Base-by-base conservation (phyloP, 1,140 invertebrate genomes). In the Papilio dardanus region DNA sequence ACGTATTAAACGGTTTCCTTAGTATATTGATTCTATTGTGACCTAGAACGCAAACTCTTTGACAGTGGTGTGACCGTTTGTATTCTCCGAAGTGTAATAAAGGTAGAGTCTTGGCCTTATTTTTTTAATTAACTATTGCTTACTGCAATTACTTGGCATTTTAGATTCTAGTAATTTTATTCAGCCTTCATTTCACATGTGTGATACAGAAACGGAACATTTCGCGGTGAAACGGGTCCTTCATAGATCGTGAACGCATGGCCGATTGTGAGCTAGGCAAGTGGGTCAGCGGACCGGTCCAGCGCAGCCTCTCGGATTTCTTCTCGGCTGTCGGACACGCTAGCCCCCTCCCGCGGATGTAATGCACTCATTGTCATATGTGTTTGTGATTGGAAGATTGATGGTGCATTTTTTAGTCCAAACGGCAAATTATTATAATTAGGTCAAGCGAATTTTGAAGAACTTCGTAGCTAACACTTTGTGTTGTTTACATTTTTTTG, bases 201-300 rank as follows among this genome's bases (percentile, higher is more conserved):
- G 12, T 66, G 16, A 66, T 35, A 68, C n/a, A 31, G 66, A 37
- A 68, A 68, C 66, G 66, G 66, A 12, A 68, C 66, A 68, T 21
- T 16, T 31, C 31, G 66, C 66, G 31, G 66, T 68, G 66, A 68
- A 68, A 68, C 66, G 33, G 66, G 66, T 68, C 66, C 66, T 68
- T 68, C 66, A 68, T 68, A 68, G 66, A 68, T 68, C 66, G 33
- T 68, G 33, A 68, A 68, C 31, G 66, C 67, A 69, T 69, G 67
- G 21, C 67, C 67, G 67, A 69, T 69, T 69, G 67, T 69, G 19
- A n/a, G 65, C 33, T 69, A 40, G 67, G 8, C 33, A 69, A 69
- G 67, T 69, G 67, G 67, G 67, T 40, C 67, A 69, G 31, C 35
- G 21, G 67, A 69, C 67, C 67, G 67, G 67, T 69, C 67, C 67